Base-by-base conservation (phyloP, 2,888 invertebrate species). In the Phymatocera aterrima region DNA sequence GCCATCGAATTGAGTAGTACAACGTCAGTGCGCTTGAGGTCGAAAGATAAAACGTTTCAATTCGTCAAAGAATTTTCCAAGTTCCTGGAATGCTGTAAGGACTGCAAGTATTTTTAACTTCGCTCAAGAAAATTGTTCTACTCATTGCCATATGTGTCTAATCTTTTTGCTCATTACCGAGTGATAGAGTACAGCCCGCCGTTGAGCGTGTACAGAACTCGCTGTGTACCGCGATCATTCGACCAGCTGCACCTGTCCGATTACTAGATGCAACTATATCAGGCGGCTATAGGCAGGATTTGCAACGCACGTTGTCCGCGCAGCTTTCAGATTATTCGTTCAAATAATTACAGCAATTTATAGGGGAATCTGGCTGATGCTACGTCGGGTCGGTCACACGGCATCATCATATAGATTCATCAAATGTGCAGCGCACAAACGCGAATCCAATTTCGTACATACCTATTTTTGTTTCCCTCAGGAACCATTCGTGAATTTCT, bases 81-180 rank as follows among this genome's bases (percentile, higher is more conserved):
- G 10, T 34, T 48, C 21, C 34, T 48, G 6, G 34, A 51, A 34
- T 18, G 15, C 18, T 31, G 21, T 15, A 21, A 48, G 40, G n/a
- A n/a, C n/a, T n/a, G n/a, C n/a, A n/a, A 28, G 15, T 72, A 10
- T 24, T 51, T 46, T 34, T 21, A 46, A 46, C 43, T 40, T 46
- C 28, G 21, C n/a, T 34, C 51, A 51, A 72, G 51, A 48, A 51
- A 70, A 51, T 48, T 34, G 10, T 51, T 72, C 43, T 51, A 51
- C 51, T 24, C 34, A 34, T 34, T 51, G 8, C 2, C 34, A 48
- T 34, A 10, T 18, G 48, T 18, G 21, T 51, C 51, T 21, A 72
- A 72, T 72, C 72, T 72, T 51, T 51, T 31, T n/a, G 51, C 34
- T 12, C 51, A 72, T 72, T 31, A 48, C 34, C 18, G 18, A 12